These are phyloP conservation scores for Rhabdomys dilectus DNA, from an alignment of 2,113 vertebrate species.

Conservation along the genomic window DNA sequence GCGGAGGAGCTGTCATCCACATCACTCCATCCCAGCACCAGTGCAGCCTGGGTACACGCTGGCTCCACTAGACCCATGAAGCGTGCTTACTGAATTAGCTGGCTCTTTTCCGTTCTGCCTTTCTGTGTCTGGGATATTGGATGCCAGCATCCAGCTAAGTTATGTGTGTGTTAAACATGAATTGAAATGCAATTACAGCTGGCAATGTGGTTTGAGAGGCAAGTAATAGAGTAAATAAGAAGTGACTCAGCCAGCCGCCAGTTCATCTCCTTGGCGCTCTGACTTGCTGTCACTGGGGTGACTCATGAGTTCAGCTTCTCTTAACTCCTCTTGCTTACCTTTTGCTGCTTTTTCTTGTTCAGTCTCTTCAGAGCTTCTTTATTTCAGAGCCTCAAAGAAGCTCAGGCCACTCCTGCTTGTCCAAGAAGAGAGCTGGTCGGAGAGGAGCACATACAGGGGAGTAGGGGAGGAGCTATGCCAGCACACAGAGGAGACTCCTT, in stretches of 20 bases:
- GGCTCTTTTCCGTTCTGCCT: constrained; percentile 55
- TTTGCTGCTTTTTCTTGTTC: constrained; percentile 29
- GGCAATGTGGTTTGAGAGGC: constrained; percentile 73
- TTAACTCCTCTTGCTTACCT: constrained; percentile 31
- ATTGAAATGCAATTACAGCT: constrained; percentile 80
- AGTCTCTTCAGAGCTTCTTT: not conserved
- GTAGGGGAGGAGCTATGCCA: too few relatives aligned
- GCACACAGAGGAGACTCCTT: not conserved
- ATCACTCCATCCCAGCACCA: not conserved
- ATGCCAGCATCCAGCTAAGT: constrained; percentile 79
- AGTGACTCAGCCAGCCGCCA: constrained; percentile 53
- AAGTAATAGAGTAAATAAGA: constrained; percentile 74
- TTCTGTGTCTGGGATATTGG: constrained; percentile 68
- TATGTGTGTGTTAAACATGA: constrained; percentile 82
- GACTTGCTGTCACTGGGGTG: constrained; percentile 57
- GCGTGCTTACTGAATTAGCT: constrained; percentile 11
- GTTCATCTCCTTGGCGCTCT: constrained; percentile 73
- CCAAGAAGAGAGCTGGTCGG: not conserved
- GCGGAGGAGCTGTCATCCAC: rapidly evolving
- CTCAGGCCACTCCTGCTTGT: not conserved
- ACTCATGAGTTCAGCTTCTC: constrained; percentile 65
- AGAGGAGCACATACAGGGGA: not conserved
- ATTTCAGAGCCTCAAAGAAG: not conserved
- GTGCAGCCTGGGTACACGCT: not conserved
- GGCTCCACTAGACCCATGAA: not conserved